A percentile compares a stretch with the other conserved stretches of the same genome.
phyloP scores from a whole-genome alignment of 2,888 invertebrate species.

The Pseudococcus longispinus region DNA sequence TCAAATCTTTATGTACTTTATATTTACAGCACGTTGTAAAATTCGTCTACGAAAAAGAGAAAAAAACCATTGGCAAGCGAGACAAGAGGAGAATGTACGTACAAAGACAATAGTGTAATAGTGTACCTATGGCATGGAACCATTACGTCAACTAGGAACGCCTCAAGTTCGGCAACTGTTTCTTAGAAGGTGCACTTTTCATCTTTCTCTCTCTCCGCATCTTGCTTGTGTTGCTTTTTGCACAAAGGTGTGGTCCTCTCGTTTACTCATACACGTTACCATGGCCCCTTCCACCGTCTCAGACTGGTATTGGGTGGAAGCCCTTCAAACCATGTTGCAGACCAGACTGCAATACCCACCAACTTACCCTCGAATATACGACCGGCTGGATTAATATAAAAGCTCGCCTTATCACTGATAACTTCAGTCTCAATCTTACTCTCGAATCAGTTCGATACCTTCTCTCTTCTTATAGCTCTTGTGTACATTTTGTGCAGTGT shows the following conservation, averaged over 20 bases:
- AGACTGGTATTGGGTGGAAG: not conserved
- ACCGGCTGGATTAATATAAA: conserved; percentile 32
- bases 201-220: not conserved
- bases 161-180: conserved; percentile 55
- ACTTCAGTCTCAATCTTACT: conserved; percentile 32
- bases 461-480: not conserved
- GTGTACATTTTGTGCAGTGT: conserved; percentile 16
- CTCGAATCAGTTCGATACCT: not conserved
- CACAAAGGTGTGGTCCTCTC: conserved; percentile 51
- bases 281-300: not conserved
- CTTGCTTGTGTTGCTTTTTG: not conserved
- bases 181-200: conserved; percentile 37
- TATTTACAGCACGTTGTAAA: not conserved
- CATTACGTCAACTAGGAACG: conserved; percentile 51
- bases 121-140: not conserved
- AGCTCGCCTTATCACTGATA: conserved; percentile 25
- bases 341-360: not conserved
- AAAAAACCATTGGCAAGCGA: not conserved
- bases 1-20: not conserved
- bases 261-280: not conserved
- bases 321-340: conserved; percentile 39
- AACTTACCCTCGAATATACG: conserved; percentile 37
- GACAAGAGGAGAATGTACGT: not conserved
- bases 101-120: not conserved
- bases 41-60: not conserved